Percentiles rank a stretch among this genome's conserved stretches.
These are phyloP conservation scores for Ophion obscuratus DNA, from an alignment of 2,888 invertebrate genomes.

Conservation along the genomic window DNA sequence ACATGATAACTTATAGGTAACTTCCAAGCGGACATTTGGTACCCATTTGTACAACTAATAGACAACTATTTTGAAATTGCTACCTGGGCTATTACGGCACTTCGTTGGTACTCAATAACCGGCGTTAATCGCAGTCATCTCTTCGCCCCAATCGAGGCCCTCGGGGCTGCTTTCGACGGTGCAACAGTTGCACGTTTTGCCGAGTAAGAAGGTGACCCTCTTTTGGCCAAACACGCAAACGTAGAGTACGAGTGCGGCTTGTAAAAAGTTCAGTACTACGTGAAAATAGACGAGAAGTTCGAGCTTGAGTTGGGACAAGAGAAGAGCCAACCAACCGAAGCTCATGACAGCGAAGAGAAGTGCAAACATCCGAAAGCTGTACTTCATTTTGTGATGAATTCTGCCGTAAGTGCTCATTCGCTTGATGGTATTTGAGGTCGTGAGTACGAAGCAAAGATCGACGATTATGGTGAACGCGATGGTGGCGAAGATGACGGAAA, in stretches of 20 bases:
- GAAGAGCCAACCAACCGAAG: constrained; percentile 90
- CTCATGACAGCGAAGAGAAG: constrained; percentile 91
- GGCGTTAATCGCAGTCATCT: constrained; percentile 94
- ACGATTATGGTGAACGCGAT: constrained; percentile 92
- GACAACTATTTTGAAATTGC: too few species aligned
- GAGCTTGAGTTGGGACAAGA: constrained; percentile 90
- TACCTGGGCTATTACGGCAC: not conserved
- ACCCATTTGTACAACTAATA: too few species aligned
- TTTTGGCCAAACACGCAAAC: constrained; percentile 91
- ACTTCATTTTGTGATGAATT: constrained; percentile 94
- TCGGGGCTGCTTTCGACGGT: constrained; percentile 86
- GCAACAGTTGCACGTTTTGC: constrained; percentile 90
- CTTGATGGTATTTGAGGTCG: constrained; percentile 91
- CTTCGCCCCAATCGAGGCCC: constrained; percentile 94
- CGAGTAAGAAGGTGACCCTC: constrained; percentile 91
- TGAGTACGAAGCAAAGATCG: constrained; percentile 92
- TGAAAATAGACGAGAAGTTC: constrained; percentile 91
- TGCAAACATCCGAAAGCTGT: constrained; percentile 93
- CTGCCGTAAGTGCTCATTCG: constrained; percentile 93
- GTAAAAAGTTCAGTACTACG: constrained; percentile 90
- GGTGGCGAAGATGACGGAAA: constrained; percentile 93
- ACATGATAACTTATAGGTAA: too few species aligned
- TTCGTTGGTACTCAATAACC: constrained; percentile 82
- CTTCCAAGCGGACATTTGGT: too few species aligned
- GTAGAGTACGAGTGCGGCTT: constrained; percentile 91